Percentiles rank a stretch among this genome's conserved stretches.
These are phyloP conservation scores for Pinctada fucata DNA, from an alignment of 2,888 invertebrate genomes.

Conservation along the genomic window DNA sequence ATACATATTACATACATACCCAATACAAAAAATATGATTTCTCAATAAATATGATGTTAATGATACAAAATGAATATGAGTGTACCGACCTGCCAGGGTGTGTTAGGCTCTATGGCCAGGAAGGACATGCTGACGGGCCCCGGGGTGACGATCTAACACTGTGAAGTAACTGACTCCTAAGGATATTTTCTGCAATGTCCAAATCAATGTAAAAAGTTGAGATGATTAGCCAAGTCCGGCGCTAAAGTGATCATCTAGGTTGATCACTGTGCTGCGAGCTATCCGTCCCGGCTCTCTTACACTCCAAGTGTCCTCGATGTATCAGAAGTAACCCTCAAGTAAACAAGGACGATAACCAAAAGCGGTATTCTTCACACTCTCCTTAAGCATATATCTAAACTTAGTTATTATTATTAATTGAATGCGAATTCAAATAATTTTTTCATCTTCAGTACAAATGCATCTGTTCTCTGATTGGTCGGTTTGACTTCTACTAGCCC, in stretches of 20 bases:
- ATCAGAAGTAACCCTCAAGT: constrained; percentile 26
- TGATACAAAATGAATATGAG: background rate
- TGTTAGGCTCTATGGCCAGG: constrained; percentile 66
- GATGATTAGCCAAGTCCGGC: constrained; percentile 5
- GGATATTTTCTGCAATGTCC: constrained; percentile 39
- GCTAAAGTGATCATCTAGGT: constrained; percentile 22
- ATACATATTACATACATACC: no score
- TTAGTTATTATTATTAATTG: constrained; percentile 67
- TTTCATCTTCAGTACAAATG: constrained; percentile 61
- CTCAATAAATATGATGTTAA: no score
- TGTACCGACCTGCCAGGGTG: constrained; percentile 67
- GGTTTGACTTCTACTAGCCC: constrained; percentile 36
- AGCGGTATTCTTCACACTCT: constrained; percentile 57
- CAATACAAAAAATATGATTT: no score
- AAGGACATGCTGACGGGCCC: constrained; percentile 60
- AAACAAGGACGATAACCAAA: constrained; percentile 41
- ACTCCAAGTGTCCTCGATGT: background rate
- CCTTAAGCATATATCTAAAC: constrained; percentile 65
- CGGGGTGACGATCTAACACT: constrained; percentile 14
- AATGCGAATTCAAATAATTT: constrained; percentile 70
- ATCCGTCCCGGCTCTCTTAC: background rate
- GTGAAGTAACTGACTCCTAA: constrained; percentile 23
- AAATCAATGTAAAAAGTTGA: constrained; percentile 34
- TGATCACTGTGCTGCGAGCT: constrained; percentile 12
- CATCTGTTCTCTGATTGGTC: constrained; percentile 55